Conservation (phyloP, 1,140 invertebrate genomes). For the Tetragnatha versicolor region DNA sequence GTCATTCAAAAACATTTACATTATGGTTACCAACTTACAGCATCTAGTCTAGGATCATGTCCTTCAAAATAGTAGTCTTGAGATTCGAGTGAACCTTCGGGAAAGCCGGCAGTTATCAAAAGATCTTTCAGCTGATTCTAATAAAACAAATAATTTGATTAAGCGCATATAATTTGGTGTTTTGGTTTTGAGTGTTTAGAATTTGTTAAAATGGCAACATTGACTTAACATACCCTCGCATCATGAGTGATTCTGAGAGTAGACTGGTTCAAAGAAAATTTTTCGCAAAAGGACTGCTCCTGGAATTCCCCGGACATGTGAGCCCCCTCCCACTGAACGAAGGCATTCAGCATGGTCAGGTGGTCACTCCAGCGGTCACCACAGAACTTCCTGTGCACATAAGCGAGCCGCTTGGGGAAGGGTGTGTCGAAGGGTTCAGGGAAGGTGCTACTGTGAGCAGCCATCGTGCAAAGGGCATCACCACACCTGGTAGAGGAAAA, state of each 20-base stretch:
- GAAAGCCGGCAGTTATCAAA: constrained; percentile 81
- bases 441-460: constrained; percentile 90
- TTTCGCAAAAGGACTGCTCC: constrained; percentile 87
- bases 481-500: too few species aligned
- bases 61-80: constrained; percentile 67
- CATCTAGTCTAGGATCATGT: constrained; percentile 81
- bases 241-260: constrained; percentile 86
- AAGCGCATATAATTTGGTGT: too few species aligned
- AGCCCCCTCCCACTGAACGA: constrained; percentile 85
- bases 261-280: constrained; percentile 85
- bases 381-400: constrained; percentile 81
- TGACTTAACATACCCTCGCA: constrained; percentile 78
- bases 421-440: constrained; percentile 82
- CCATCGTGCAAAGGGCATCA: constrained; percentile 90
- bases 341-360: constrained; percentile 91
- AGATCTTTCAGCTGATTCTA: constrained; percentile 87
- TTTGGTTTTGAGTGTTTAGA: too few species aligned
- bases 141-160: constrained; percentile 51
- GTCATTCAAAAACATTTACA: constrained; percentile 54
- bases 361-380: constrained; percentile 92
- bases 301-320: constrained; percentile 77
- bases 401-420: constrained; percentile 70
- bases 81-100: constrained; percentile 74
- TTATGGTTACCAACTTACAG: constrained; percentile 67
- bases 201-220: too few species aligned